Evolutionary conservation across 2,797 vertebrate genomes (phyloP).

Genomic region (Borostomias antarcticus): DNA sequence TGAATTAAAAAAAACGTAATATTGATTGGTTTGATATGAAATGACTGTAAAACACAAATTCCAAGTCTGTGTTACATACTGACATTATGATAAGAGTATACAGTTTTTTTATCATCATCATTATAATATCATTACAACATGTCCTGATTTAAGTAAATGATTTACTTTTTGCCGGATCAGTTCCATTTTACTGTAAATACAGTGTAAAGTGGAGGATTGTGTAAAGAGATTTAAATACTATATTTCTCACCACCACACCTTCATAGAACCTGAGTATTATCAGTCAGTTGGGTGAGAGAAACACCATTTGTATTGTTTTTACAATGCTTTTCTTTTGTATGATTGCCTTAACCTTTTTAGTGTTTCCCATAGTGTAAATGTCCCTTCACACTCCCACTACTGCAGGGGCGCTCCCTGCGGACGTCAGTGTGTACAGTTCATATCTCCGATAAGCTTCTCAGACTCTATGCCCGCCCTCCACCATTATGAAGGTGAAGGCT

Average conservation of each 20-base stretch:
- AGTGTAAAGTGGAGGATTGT: constrained; percentile 67
- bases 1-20: constrained; percentile 50
- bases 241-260: constrained; percentile 60
- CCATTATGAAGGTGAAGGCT: not conserved
- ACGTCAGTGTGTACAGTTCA: constrained; percentile 41
- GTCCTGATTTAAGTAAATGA: constrained; percentile 56
- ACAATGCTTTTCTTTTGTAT: constrained; percentile 69
- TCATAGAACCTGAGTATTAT: constrained; percentile 57
- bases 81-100: constrained; percentile 60
- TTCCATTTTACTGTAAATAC: constrained; percentile 72
- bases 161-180: constrained; percentile 46
- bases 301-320: constrained; percentile 66
- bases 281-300: constrained; percentile 52
- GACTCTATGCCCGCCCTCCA: constrained; percentile 9
- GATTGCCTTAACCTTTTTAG: constrained; percentile 74
- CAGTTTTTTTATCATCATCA: constrained; percentile 53
- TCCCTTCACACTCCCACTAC: constrained; percentile 45
- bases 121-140: constrained; percentile 58
- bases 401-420: constrained; percentile 11
- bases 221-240: constrained; percentile 68
- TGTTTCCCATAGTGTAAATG: constrained; percentile 49
- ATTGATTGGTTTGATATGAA: constrained; percentile 64
- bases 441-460: constrained; percentile 30
- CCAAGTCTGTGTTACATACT: constrained; percentile 69
- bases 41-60: constrained; percentile 61